Base-by-base conservation (phyloP, 1,140 invertebrate genomes). In the Lucilia cuprina region DNA sequence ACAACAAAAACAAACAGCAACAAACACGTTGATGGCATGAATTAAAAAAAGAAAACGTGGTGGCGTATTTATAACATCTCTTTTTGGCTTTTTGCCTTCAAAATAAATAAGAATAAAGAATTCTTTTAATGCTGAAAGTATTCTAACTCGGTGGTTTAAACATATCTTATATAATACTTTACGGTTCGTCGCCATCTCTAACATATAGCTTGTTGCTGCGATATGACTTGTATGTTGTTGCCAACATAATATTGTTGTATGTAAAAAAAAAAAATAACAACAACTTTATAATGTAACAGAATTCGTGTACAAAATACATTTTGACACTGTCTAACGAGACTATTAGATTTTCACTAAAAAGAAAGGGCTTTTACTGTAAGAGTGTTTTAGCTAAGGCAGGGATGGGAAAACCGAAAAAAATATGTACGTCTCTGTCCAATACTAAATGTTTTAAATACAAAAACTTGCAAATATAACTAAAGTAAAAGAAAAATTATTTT, bases 11-110 rank as follows among this genome's bases (percentile, higher is more conserved):
- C 25, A 30, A 30, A 60, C 55, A 21, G 19, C 65, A 70, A 70
- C 14, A n/a, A 17, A 7, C 14, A 60, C n/a, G 55, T 60, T 60
- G 55, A 60, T 60, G 55, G 14, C 13, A 60, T 60, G 12, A 70
- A 70, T 70, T 70, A 9, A 70, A 70, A 70, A 70, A 65, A 9
- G 25, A 70, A 70, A 70, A 65, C 65, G n/a, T 70, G 65, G 55
- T 60, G 55, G 55, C 55, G 55, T 21, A 70, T 70, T 70, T 70
- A 25, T 70, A 70, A 70, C 65, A 70, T 70, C 65, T 70, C 9
- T 25, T n/a, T 70, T 17, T 21, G 19, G n/a, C 19, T 19, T 60
- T 60, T 60, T 60, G 13, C 55, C n/a, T 60, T 3, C 25, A 30
- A 30, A 30, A 30, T n/a, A 30, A 30, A 30, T n/a, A n/a, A n/a